These are phyloP conservation scores for Prionchulus punctatus DNA, from an alignment of 2,888 invertebrate genomes.

Conservation along the genomic window DNA sequence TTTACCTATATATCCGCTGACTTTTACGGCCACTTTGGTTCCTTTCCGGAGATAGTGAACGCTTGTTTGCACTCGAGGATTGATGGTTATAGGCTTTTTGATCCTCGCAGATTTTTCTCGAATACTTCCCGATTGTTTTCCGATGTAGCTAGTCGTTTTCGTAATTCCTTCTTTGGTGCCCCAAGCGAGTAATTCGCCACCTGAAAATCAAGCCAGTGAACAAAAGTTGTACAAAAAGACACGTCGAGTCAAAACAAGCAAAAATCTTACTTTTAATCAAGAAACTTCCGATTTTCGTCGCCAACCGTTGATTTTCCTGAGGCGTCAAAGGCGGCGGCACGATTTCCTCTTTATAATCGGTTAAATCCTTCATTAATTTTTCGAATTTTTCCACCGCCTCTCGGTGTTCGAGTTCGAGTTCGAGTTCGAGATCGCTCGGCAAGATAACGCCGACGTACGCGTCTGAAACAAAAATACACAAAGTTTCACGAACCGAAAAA, in stretches of 20 bases:
- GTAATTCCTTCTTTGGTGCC: too few relatives aligned
- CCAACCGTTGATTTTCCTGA: constrained; percentile 26
- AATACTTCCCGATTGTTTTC: constrained; percentile 47
- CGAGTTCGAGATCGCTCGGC: constrained; percentile 42
- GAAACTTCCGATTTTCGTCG: constrained; percentile 37
- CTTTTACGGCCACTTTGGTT: constrained; percentile 49
- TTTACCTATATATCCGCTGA: constrained; percentile 50
- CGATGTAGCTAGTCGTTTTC: too few relatives aligned
- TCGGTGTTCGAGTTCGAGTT: constrained; percentile 43
- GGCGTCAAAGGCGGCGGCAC: constrained; percentile 10
- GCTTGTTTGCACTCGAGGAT: constrained; percentile 44
- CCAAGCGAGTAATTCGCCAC: too few relatives aligned
- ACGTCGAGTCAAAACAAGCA: too few relatives aligned
- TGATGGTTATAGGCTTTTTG: constrained; percentile 41
- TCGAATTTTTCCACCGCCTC: too few relatives aligned
- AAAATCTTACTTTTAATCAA: constrained; percentile 35
- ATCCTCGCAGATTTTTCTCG: constrained; percentile 47
- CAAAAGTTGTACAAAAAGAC: too few relatives aligned
- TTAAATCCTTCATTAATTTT: constrained; percentile 42
- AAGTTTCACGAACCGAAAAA: too few relatives aligned
- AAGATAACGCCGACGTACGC: constrained; percentile 51
- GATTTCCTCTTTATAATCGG: constrained; percentile 29
- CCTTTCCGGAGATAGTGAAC: constrained; percentile 50
- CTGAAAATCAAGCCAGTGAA: too few relatives aligned
- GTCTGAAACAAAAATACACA: too few relatives aligned